Base-by-base conservation (phyloP, 2,888 invertebrate genomes). In the Chalcis sispes region DNA sequence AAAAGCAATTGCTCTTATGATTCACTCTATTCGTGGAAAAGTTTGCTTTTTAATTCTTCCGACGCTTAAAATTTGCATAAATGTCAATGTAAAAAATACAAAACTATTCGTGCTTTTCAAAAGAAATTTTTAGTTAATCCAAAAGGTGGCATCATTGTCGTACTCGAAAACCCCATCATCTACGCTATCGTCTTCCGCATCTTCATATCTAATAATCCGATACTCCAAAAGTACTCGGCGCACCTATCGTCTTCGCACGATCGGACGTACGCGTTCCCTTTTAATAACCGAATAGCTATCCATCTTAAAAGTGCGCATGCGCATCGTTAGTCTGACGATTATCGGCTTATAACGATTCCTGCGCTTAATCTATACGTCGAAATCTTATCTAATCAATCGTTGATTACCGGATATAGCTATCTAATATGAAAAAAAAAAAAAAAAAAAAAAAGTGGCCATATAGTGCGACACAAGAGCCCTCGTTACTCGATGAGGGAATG, bases 361-460 rank as follows among this genome's bases (percentile, higher is more conserved):
- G 56, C 29, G 58, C 7, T n/a, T n/a, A n/a, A n/a, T n/a, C n/a
- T n/a, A n/a, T n/a, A n/a, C n/a, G 13, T 10, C 25, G 1, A 10
- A 15, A 25, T 15, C 62, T 72, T 72, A 72, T 72, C 54, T 7
- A 52, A 64, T 64, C 54, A 54, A 72, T 72, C 71, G 62, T 18
- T 54, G 62, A 71, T 62, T 69, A 23, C 48, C 15, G 7, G 32
- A 32, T 29, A 50, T 20, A n/a, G n/a, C n/a, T n/a, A n/a, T n/a
- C n/a, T n/a, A n/a, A n/a, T n/a, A n/a, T n/a, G n/a, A n/a, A n/a
- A n/a, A n/a, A n/a, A n/a, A n/a, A n/a, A n/a, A n/a, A n/a, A n/a
- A n/a, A n/a, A n/a, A n/a, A n/a, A n/a, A n/a, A 1, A 64, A 64
- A 64, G 52, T 54, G 65, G 42, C 65, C 23, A 50, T 20, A 50